Base-by-base conservation (phyloP, 2,888 invertebrate genomes). In the Napeogenes inachia region DNA sequence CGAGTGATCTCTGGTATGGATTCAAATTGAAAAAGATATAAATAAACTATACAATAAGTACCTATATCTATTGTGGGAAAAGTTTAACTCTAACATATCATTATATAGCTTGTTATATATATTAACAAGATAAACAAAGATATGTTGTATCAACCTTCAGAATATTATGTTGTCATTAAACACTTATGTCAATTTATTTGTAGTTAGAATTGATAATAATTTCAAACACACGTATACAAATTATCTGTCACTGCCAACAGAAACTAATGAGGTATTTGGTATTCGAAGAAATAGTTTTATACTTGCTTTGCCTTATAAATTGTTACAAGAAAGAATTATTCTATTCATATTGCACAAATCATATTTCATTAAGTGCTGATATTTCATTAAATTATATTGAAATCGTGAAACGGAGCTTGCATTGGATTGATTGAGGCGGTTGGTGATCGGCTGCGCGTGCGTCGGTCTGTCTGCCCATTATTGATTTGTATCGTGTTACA, bases 361-460 rank as follows among this genome's bases (percentile, higher is more conserved):
- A 78, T 77, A 82, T 85, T 85, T 82, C 85, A 83, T 79, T 81
- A 82, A 85, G 84, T 85, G 82, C 89, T 85, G 87, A 86, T 88
- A 89, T 89, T 89, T 89, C 82, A 87, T 88, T 89, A 85, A 70
- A 85, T 84, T 84, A 83, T 87, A 89, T 89, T 89, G 88, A 83
- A 89, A 88, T 89, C 89, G 89, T 89, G 89, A 87, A 89, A 84
- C 82, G 80, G 85, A 77, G 80, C 79, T 80, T 82, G 85, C 80
- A 84, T 88, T 87, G 84, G 78, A 86, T 84, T 88, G 89, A 89
- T 89, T 87, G 87, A 82, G 81, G 80, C 76, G 68, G 68, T 70
- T 71, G 71, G 64, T 64, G 75, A 73, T 73, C 71, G 73, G 68
- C 70, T 73, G 81, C 82, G 84, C 84, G 84, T 85, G 84, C 84